These are phyloP conservation scores for Euglossa dilemma DNA, from an alignment of 1,140 invertebrate species.

Conservation along the genomic window DNA sequence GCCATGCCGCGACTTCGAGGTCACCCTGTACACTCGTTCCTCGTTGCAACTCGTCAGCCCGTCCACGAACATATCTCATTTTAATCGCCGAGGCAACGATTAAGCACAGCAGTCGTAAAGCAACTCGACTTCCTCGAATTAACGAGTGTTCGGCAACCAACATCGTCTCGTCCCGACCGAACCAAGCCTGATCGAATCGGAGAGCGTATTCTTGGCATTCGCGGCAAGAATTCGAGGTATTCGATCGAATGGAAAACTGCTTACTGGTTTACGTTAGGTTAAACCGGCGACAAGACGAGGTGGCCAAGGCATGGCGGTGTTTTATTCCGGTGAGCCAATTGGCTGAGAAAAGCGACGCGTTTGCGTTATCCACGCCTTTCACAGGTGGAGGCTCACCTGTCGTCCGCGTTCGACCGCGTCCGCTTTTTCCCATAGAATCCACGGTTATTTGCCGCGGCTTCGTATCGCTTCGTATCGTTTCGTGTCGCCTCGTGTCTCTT, in stretches of 20 bases:
- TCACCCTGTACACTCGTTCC: too few relatives aligned
- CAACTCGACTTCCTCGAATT: too few relatives aligned
- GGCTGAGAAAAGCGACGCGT: slow-evolving; percentile 17
- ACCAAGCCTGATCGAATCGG: background rate
- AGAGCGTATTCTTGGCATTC: background rate
- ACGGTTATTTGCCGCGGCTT: background rate
- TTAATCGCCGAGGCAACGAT: too few relatives aligned
- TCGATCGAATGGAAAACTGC: background rate
- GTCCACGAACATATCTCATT: too few relatives aligned
- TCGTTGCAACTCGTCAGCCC: too few relatives aligned
- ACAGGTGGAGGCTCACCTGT: slow-evolving; percentile 14
- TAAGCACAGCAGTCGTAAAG: background rate
- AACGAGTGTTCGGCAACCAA: background rate
- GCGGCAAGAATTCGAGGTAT: background rate
- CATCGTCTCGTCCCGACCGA: background rate
- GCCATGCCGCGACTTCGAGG: too few relatives aligned
- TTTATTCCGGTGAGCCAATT: slow-evolving; percentile 26
- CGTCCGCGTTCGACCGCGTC: background rate
- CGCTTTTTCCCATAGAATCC: background rate
- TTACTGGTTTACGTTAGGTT: background rate
- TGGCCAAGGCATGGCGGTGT: slow-evolving; percentile 21
- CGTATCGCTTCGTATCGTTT: too few relatives aligned
- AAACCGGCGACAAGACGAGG: too few relatives aligned
- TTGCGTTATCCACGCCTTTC: slow-evolving; percentile 36
- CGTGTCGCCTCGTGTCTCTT: too few relatives aligned